Evolutionary conservation across 2,113 vertebrate species (phyloP), one percentile per base, ranked within the genome.

Genomic region (Tricholaema leucomelas): DNA sequence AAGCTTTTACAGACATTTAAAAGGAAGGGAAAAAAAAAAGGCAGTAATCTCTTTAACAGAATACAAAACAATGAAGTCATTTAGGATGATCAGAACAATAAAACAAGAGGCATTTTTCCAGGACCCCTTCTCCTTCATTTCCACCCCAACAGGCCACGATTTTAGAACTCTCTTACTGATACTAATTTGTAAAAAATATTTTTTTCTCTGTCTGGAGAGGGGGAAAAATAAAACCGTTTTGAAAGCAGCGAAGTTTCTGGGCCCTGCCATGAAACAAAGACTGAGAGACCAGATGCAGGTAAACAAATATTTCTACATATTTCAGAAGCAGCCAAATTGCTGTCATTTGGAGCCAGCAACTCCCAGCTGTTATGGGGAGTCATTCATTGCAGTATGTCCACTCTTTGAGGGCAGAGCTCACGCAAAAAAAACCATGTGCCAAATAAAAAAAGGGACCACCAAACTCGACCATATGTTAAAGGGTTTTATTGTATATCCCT

Each of bases 251-350:
- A 25, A 48, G 50, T 17, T 84, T 38, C 77, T 50, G 46, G 35
- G 50, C 50, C 61, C n/a, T 2, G 46, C 63, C 20, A 61, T 55
- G 72, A 61, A 89, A 92, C 71, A 76, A 89, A 94, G 82, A 36
- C 70, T 27, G 48, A 78, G 55, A 81, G 85, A 36, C 28, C n/a
- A 85, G 71, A 66, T 85, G 84, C 31, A 82, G 81, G 87, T 65
- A 66, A 91, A 89, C 52, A 81, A 72, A 75, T 66, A 73, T 55
- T 91, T 50, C 64, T 80, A 72, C 55, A 77, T 38, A 91, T 89
- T 92, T 71, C 71, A 87, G 90, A 93, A 93, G 72, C 79, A 4
- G 20, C 27, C 93, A 87, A 92, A 93, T 72, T 84, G 72, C 79
- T 69, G 69, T 90, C 77, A 86, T 84, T 82, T 84, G 40, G 85